Conservation (phyloP, 2,797 vertebrate genomes). For the Xiphorhynchus erythropygius region DNA sequence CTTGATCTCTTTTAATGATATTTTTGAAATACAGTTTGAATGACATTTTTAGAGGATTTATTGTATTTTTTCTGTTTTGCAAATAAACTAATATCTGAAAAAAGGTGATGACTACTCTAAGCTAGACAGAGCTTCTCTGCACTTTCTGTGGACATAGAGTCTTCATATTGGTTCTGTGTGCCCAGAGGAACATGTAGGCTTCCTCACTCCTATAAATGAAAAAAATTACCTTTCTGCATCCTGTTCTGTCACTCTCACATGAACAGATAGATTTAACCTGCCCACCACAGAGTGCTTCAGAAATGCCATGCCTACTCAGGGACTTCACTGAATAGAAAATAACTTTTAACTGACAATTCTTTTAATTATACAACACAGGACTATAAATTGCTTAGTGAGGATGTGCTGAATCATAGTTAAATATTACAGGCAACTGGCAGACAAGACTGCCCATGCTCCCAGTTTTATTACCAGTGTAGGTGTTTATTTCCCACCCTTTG, state of each 20-base stretch:
- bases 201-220: background rate
- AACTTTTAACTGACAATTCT: background rate
- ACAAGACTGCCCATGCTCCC: background rate
- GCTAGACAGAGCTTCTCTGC: background rate
- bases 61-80: background rate
- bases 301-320: background rate
- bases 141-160: background rate
- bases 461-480: conserved; percentile 41
- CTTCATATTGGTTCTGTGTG: background rate
- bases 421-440: background rate
- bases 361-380: conserved; percentile 29
- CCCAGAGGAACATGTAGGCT: background rate
- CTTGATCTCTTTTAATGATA: background rate
- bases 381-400: background rate
- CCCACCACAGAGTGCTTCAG: background rate
- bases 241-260: background rate
- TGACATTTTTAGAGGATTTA: background rate
- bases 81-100: background rate
- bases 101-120: background rate
- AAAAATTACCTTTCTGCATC: background rate
- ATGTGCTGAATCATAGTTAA: conserved; percentile 18
- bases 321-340: background rate
- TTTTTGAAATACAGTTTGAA: background rate
- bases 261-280: background rate
- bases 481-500: conserved; percentile 44